These are phyloP conservation scores for Geodia barretti DNA, from an alignment of 37 sponge, comb jelly and placozoan genomes.

Conservation along the genomic window DNA sequence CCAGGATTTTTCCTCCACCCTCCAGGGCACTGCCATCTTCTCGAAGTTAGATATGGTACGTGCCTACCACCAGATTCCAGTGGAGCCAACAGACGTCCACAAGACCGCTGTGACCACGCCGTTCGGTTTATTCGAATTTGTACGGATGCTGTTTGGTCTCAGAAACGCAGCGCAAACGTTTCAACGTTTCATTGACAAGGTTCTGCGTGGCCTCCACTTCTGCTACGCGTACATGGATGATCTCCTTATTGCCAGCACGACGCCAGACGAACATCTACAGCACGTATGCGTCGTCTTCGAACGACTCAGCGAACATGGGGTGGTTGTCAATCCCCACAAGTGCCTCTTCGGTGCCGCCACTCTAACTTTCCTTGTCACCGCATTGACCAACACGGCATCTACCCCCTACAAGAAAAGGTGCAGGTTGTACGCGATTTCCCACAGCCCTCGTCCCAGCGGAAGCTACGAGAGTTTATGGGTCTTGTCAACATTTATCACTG, in stretches of 20 bases:
- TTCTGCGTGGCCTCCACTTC: slow-evolving; percentile 25
- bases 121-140: slow-evolving; percentile 15
- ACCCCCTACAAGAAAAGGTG: slow-evolving; percentile 19
- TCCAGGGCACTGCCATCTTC: slow-evolving; percentile 2
- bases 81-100: slow-evolving; percentile 30
- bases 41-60: background rate
- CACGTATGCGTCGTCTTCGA: slow-evolving; percentile 19
- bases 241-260: slow-evolving; percentile 20
- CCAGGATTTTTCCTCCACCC: slow-evolving; percentile 28
- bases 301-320: slow-evolving; percentile 17
- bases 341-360: no score
- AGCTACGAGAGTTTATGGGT: no score
- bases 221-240: no score
- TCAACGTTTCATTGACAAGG: slow-evolving; percentile 30
- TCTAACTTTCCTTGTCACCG: slow-evolving; percentile 45
- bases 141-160: slow-evolving; percentile 30
- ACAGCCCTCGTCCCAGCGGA: no score
- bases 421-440: slow-evolving; percentile 9
- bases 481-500: slow-evolving; percentile 49
- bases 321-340: slow-evolving; percentile 24
- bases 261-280: slow-evolving; percentile 29
- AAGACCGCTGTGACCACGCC: slow-evolving; percentile 41
- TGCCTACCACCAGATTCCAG: slow-evolving; percentile 36
- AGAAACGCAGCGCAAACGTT: slow-evolving; percentile 38
- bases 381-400: slow-evolving; percentile 14